These are phyloP conservation scores for Cataglyphis cursor DNA, from an alignment of 2,888 invertebrate species.

Conservation along the genomic window DNA sequence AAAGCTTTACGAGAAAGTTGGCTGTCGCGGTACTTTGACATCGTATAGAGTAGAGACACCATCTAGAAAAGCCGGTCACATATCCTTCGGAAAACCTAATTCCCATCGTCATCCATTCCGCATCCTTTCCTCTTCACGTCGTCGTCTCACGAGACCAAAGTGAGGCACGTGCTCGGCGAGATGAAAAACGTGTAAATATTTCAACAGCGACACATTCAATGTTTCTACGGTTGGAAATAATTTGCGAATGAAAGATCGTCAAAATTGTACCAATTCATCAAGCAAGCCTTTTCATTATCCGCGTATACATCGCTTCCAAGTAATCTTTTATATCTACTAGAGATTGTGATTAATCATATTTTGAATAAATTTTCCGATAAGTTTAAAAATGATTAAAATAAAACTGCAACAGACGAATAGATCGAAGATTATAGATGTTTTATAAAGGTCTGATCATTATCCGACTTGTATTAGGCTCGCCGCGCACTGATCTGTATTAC, in stretches of 20 bases:
- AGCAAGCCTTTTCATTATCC: background rate
- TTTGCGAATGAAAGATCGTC: slow-evolving; percentile 14
- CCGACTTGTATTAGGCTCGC: background rate
- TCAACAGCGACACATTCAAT: slow-evolving; percentile 75
- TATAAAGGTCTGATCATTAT: background rate
- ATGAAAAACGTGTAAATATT: slow-evolving; percentile 79
- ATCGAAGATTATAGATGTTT: background rate
- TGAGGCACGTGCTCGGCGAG: slow-evolving; percentile 45
- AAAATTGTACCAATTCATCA: background rate
- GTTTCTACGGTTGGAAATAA: slow-evolving; percentile 44
- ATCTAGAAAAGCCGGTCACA: slow-evolving; percentile 67
- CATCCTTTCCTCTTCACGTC: slow-evolving; percentile 46
- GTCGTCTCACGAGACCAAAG: slow-evolving; percentile 60
- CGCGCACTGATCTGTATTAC: background rate
- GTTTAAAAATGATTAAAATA: background rate
- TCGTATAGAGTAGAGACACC: slow-evolving; percentile 42
- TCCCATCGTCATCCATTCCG: slow-evolving; percentile 74
- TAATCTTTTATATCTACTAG: background rate
- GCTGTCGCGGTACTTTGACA: slow-evolving; percentile 60
- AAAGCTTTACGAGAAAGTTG: slow-evolving; percentile 42
- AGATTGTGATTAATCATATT: background rate
- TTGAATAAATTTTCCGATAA: background rate
- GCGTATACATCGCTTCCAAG: background rate
- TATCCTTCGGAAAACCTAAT: slow-evolving; percentile 82
- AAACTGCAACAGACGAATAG: background rate